Base-by-base conservation (phyloP, 2,888 invertebrate genomes). In the Acleris emargana region DNA sequence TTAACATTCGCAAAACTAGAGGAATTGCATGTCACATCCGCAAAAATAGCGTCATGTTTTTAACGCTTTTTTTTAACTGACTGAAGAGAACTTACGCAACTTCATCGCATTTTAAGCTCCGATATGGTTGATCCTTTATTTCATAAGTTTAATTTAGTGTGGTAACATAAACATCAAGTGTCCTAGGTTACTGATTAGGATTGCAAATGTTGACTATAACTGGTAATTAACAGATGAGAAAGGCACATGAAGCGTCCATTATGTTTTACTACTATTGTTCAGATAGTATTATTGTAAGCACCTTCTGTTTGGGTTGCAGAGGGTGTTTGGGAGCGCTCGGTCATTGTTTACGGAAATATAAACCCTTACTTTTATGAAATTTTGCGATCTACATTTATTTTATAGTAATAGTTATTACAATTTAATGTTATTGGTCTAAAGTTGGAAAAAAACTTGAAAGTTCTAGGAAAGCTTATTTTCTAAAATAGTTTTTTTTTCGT, bases 251-350 rank as follows among this genome's bases (percentile, higher is more conserved):
- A 47, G 22, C 45, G 9, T 54, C 54, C 54, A 62, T 62, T 54
- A 54, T 47, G 51, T 62, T 62, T 60, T 53, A 52, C 58, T 51
- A 51, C 49, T 59, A 51, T 51, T 58, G 58, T 59, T 22, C 9
- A 51, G 50, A 59, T 57, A 43, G 57, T 25, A 25, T 45, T 45
- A 45, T 43, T 22, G 43, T 45, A 17, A 43, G 16, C 45, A 20
- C 57, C 38, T 38, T 38, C 38, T 13, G 38, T 38, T 38, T 38
- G 43, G 22, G 17, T 25, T 45, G 45, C 20, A 16, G 16, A 54
- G 57, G 45, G 57, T 57, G 22, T 42, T 17, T 6, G 18, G 43
- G 25, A n/a, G 50, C 58, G 22, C 32, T 50, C 58, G 18, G 38
- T 7, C 38, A 28, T 43, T 57, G 57, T 57, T 25, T 45, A 17